A percentile compares a stretch with the other conserved stretches of the same genome.
phyloP scores from a whole-genome alignment of 2,888 invertebrate species.

The Philereme vetulata region DNA sequence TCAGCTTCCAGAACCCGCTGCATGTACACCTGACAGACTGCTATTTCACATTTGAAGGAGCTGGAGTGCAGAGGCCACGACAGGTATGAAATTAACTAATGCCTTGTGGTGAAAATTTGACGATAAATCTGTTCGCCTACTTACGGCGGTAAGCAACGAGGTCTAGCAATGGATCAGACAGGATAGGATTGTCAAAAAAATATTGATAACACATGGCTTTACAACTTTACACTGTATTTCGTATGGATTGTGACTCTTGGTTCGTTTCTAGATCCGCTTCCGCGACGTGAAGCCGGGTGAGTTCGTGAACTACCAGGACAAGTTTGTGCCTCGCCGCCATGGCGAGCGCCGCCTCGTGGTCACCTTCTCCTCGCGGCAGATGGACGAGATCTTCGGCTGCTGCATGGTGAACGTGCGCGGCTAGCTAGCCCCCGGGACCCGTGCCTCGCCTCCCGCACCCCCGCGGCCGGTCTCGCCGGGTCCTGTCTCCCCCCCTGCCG shows the following conservation, averaged over 20 bases:
- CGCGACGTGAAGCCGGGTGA: slow-evolving; percentile 86
- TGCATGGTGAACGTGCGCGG: slow-evolving; percentile 80
- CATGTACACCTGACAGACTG: slow-evolving; percentile 86
- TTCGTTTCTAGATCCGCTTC: slow-evolving; percentile 69
- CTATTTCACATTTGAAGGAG: slow-evolving; percentile 88
- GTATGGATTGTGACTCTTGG: slow-evolving; percentile 4
- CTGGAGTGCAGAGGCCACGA: slow-evolving; percentile 86
- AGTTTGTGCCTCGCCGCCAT: slow-evolving; percentile 82
- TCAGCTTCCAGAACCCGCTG: slow-evolving; percentile 88
- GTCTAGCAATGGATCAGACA: too few relatives aligned
- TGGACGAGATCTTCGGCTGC: slow-evolving; percentile 86
- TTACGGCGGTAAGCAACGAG: too few relatives aligned
- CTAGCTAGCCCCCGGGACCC: slow-evolving; percentile 78
- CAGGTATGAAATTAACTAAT: slow-evolving; percentile 57
- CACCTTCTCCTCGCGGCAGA: slow-evolving; percentile 86
- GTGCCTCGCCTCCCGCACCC: slow-evolving; percentile 70
- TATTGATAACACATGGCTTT: not conserved
- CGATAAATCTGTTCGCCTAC: too few relatives aligned
- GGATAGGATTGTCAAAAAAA: too few relatives aligned
- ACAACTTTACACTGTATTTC: not conserved
- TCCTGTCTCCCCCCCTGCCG: slow-evolving; percentile 63
- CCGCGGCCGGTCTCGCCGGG: slow-evolving; percentile 69
- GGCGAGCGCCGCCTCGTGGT: slow-evolving; percentile 86
- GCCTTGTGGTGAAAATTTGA: too few relatives aligned
- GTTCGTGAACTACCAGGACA: slow-evolving; percentile 84